Conservation (phyloP, 2,888 invertebrate genomes). For the Abscondita cerata region DNA sequence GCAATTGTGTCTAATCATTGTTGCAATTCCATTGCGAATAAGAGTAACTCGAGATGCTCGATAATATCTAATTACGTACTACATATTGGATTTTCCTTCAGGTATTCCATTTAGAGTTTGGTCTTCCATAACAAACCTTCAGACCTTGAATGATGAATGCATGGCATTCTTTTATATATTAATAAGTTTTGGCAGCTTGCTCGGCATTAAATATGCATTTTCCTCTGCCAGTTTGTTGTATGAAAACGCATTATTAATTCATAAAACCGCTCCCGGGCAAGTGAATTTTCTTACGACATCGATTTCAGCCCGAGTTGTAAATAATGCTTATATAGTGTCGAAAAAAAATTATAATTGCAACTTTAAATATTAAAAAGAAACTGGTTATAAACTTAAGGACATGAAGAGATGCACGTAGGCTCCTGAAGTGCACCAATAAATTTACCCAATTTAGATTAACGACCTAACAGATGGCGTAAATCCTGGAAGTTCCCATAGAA, state of each 20-base stretch:
- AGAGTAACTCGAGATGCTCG: not conserved
- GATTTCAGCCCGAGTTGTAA: not conserved
- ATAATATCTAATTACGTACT: slow-evolving; percentile 4
- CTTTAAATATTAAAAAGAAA: not conserved
- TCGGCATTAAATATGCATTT: slow-evolving; percentile 4
- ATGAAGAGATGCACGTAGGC: slow-evolving; percentile 6
- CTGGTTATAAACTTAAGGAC: not conserved
- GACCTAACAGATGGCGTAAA: not conserved
- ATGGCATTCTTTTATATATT: slow-evolving; percentile 1
- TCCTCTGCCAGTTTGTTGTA: slow-evolving; percentile 3
- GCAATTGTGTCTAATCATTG: not conserved
- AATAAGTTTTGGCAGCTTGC: slow-evolving; percentile 2
- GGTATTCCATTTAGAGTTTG: not conserved
- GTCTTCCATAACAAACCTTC: slow-evolving; percentile 1
- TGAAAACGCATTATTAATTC: slow-evolving; percentile 7
- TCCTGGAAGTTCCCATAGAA: slow-evolving; percentile 3
- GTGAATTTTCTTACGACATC: not conserved
- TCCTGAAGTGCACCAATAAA: not conserved
- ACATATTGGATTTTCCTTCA: slow-evolving; percentile 12
- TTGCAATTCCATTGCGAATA: not conserved
- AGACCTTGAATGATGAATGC: slow-evolving; percentile 2
- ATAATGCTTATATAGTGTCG: not conserved
- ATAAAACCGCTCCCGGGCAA: not conserved
- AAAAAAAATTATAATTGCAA: not conserved
- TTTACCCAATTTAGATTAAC: not conserved